These are phyloP conservation scores for Cistogaster globosa DNA, from an alignment of 2,888 invertebrate genomes.

Conservation along the genomic window DNA sequence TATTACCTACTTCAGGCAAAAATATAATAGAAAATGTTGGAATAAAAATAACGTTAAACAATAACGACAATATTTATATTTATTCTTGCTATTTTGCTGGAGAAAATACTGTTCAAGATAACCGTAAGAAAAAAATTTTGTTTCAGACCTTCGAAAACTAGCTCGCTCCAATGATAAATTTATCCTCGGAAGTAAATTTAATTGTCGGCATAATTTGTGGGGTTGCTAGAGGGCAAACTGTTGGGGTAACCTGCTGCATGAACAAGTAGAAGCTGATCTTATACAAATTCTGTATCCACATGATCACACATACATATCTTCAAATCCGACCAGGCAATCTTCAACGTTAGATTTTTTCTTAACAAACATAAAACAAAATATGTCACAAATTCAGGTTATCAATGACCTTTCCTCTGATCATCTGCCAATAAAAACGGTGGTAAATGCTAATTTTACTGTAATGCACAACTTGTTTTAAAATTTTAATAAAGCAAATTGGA, in stretches of 20 bases:
- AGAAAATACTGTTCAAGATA: not conserved
- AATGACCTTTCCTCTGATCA: conserved; percentile 31
- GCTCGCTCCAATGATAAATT: conserved; percentile 21
- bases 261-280: too few species aligned
- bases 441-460: conserved; percentile 22
- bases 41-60: too few species aligned
- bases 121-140: conserved; percentile 5
- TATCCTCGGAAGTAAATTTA: conserved; percentile 12
- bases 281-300: conserved; percentile 18
- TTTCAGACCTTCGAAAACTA: conserved; percentile 18
- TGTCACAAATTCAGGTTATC: conserved; percentile 2
- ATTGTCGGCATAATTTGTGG: too few species aligned
- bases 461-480: not conserved
- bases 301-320: too few species aligned
- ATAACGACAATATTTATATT: too few species aligned
- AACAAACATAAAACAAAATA: conserved; percentile 24
- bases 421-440: conserved; percentile 19
- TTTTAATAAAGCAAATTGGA: not conserved
- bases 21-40: too few species aligned
- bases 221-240: too few species aligned
- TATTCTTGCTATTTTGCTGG: conserved; percentile 20
- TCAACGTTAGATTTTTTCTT: too few species aligned
- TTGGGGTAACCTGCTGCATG: too few species aligned
- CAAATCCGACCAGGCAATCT: too few species aligned
- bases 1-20: too few species aligned